Conservation (phyloP, 2,797 vertebrate species). For the Melanotaenia boesemani region DNA sequence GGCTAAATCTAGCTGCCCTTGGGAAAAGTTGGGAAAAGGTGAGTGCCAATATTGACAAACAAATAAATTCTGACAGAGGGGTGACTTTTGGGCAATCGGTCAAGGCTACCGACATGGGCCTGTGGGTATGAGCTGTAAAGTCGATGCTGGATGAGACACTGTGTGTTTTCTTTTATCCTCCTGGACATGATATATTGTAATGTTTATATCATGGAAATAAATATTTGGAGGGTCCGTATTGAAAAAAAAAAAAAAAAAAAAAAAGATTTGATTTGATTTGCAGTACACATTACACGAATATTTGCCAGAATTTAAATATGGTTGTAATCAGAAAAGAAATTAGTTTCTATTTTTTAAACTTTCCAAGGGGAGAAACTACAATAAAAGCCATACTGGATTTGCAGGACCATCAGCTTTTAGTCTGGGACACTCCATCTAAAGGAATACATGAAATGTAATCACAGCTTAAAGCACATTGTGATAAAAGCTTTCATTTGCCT, state of each 20-base stretch:
- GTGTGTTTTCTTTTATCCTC: constrained; percentile 48
- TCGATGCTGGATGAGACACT: constrained; percentile 60
- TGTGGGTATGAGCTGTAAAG: constrained; percentile 61
- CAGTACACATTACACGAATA: neutral
- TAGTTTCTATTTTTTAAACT: neutral
- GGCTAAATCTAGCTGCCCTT: constrained; percentile 86
- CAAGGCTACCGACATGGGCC: constrained; percentile 76
- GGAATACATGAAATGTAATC: constrained; percentile 11
- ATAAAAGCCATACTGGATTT: neutral
- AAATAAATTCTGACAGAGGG: constrained; percentile 85
- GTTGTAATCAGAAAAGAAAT: neutral
- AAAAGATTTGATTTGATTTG: constrained; percentile 16
- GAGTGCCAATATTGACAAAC: constrained; percentile 87
- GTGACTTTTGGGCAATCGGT: constrained; percentile 78
- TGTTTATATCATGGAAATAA: constrained; percentile 20
- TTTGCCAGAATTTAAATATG: neutral
- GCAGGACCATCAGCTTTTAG: neutral
- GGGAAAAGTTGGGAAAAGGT: constrained; percentile 86
- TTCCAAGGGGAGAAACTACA: neutral
- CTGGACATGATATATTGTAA: constrained; percentile 19
- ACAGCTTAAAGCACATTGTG: neutral
- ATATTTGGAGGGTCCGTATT: constrained; percentile 6
- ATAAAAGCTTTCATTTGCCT: constrained; percentile 33
- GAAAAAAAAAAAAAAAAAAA: neutral
- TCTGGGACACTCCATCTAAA: constrained; percentile 4